phyloP scores from a whole-genome alignment of 2,797 vertebrate genomes.

The Onychomys torridus region DNA sequence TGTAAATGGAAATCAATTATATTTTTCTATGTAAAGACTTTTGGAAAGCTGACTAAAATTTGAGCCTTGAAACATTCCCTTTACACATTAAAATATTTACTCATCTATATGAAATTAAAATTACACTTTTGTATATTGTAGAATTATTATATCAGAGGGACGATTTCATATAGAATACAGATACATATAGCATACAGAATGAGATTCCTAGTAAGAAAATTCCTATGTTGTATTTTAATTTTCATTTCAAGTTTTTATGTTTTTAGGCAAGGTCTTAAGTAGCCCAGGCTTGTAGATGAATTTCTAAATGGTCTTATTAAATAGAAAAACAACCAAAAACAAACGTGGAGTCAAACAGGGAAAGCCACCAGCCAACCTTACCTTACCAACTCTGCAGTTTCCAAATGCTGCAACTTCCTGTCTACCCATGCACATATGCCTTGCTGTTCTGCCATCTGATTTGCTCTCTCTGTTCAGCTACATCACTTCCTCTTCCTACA shows the following conservation, averaged over 20 bases:
- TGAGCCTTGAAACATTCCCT: constrained; percentile 68
- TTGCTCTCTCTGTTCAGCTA: no score
- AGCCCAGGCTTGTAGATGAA: not conserved
- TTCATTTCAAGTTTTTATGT: not conserved
- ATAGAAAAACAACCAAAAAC: no score
- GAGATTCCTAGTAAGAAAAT: constrained; percentile 69
- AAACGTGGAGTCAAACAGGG: no score
- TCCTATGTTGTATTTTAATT: constrained; percentile 40
- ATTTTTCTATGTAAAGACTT: constrained; percentile 75
- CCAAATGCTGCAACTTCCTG: no score
- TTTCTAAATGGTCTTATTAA: no score
- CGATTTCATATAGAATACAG: constrained; percentile 67
- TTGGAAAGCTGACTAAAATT: constrained; percentile 72
- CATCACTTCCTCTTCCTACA: no score
- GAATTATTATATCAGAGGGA: not conserved
- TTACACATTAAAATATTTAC: constrained; percentile 59
- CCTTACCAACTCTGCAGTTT: no score
- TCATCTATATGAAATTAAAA: constrained; percentile 73
- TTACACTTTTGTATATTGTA: constrained; percentile 68
- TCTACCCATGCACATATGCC: no score
- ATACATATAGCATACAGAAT: not conserved
- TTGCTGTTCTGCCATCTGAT: no score
- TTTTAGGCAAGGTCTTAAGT: not conserved
- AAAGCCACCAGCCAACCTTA: no score
- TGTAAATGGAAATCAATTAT: constrained; percentile 77